These are phyloP conservation scores for Xenops minutus DNA, from an alignment of 2,797 vertebrate species.

Conservation along the genomic window DNA sequence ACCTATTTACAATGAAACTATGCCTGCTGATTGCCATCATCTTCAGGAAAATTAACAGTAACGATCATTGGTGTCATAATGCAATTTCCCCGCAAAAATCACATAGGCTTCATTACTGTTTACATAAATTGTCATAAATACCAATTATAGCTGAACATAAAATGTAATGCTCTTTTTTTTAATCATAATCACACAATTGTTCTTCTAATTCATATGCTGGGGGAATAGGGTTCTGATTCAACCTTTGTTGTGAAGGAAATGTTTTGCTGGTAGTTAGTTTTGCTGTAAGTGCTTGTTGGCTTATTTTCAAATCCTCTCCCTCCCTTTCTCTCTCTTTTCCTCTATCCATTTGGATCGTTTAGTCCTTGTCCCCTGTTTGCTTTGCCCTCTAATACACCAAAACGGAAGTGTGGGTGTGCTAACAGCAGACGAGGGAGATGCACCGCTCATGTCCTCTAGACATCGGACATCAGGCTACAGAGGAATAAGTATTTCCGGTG, in stretches of 20 bases:
- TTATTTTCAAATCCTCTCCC: conserved; percentile 66
- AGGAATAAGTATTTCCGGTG: conserved; percentile 55
- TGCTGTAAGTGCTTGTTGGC: conserved; percentile 68
- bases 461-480: conserved; percentile 29
- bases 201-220: conserved; percentile 79
- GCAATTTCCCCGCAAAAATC: conserved; percentile 82
- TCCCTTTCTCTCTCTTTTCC: neutral
- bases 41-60: conserved; percentile 85
- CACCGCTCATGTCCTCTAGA: conserved; percentile 64
- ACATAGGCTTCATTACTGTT: conserved; percentile 83
- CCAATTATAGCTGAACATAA: conserved; percentile 83
- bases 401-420: conserved; percentile 28
- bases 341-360: conserved; percentile 57
- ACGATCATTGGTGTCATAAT: conserved; percentile 84
- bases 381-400: conserved; percentile 64
- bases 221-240: conserved; percentile 76
- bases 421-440: conserved; percentile 57
- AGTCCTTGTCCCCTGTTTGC: conserved; percentile 57
- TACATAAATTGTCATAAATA: conserved; percentile 86
- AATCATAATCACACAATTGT: conserved; percentile 83
- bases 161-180: conserved; percentile 80
- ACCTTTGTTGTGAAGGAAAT: conserved; percentile 76
- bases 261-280: conserved; percentile 68
- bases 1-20: conserved; percentile 84
- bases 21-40: conserved; percentile 83